Base-by-base conservation (phyloP, 2,888 invertebrate species). In the Lordiphosa fenestrarum region DNA sequence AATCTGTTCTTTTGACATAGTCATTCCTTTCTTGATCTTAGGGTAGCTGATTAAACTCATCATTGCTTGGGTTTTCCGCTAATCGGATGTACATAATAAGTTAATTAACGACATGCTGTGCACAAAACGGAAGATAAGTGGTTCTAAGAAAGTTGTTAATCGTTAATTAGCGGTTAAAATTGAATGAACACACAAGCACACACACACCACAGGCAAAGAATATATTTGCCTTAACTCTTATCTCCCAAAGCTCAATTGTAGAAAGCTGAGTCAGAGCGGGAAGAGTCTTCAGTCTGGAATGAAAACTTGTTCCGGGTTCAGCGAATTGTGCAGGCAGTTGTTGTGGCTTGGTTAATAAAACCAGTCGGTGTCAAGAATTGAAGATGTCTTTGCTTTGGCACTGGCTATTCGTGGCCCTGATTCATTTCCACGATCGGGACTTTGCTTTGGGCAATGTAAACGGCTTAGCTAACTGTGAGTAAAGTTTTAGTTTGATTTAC, bases 381-480 rank as follows among this genome's bases (percentile, higher is more conserved):
- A n/a, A 47, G 36, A 36, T 36, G 33, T 36, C 47, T 19, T 47
- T 21, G 36, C 5, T 47, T 30, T 10, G 30, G 35, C 4, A 4
- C 3, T 15, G n/a, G 21, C n/a, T 12, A 21, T 6, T 36, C n/a
- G 19, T 47, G n/a, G 21, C 36, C 12, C 21, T 21, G 21, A n/a
- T 47, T 21, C 30, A 30, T 30, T 9, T 30, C 0, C 25, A 25
- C 1, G 3, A 6, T 25, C 6, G 25, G 6, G 6, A 6, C 25
- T 25, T 25, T 3, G 33, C 55, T 9, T 15, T 44, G 44, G 44
- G 30, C 25, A 15, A 44, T 44, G 25, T 41, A 23, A 5, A 41
- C 15, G 47, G 64, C 55, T 15, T 63, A 19, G 50, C 55, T 3
- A 51, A 15, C 25, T 46, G 76, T 77, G 51, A 67, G 72, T 73